Base-by-base conservation (phyloP, 1,140 invertebrate species). In the Drosophila pachea region DNA sequence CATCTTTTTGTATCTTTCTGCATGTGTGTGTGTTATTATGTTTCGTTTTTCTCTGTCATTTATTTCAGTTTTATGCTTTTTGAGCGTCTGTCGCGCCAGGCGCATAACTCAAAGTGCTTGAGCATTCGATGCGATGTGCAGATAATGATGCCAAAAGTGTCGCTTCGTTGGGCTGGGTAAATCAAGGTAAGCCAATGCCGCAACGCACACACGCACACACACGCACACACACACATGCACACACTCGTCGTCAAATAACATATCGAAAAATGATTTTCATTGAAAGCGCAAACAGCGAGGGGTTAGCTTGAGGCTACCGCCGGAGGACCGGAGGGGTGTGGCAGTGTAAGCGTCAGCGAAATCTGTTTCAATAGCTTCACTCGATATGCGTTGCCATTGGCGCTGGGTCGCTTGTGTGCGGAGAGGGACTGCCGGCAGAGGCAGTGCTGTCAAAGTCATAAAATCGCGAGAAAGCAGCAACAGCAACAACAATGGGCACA, bases 211-310 rank as follows among this genome's bases (percentile, higher is more conserved):
- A 50, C 29, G 8, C 29, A 43, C 33, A 48, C 33, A 63, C 40
- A 50, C 29, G 8, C 29, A 43, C 59, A 40, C 42, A 36, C 43
- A 35, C 43, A 67, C 48, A 33, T 31, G 53, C 50, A 62, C 48
- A 32, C 42, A 36, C 29, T 7, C 33, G 7, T 12, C 38, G 74
- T 63, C 73, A 69, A 86, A 86, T 86, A 84, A 84, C 81, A 86
- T 86, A 86, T 86, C 81, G 81, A 74, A 86, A 82, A 86, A 86
- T 81, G 59, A 86, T 86, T 86, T 81, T 86, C 74, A 86, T 79
- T 84, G 73, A 59, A 33, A 35, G 32, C 32, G 68, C 16, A 59
- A 35, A 32, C 6, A 52, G 59, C 47, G 40, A 42, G 45, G 11
- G 29, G 32, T 6, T 31, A 42, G 49, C 16, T 31, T 43, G 40